phyloP scores from a whole-genome alignment of 2,888 invertebrate species.

The Idaea aversata region DNA sequence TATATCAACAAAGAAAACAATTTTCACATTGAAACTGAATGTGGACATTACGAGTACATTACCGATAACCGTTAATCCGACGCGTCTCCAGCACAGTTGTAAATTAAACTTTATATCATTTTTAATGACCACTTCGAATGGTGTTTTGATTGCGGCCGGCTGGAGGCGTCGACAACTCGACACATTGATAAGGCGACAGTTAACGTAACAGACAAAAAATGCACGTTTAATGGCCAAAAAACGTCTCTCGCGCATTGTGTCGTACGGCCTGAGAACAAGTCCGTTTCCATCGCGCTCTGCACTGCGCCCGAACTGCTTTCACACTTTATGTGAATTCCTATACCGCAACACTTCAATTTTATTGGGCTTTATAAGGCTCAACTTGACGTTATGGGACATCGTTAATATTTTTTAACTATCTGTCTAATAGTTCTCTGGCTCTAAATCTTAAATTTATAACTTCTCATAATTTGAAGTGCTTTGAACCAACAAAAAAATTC shows the following conservation, averaged over 20 bases:
- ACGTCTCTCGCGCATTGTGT: constrained; percentile 47
- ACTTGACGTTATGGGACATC: constrained; percentile 56
- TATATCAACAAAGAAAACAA: constrained; percentile 63
- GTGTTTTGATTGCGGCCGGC: constrained; percentile 78
- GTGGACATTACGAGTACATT: constrained; percentile 60
- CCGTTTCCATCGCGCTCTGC: constrained; percentile 18
- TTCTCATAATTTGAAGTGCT: constrained; percentile 25
- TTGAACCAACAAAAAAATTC: constrained; percentile 19
- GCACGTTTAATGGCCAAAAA: constrained; percentile 71
- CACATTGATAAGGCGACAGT: constrained; percentile 76
- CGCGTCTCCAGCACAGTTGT: constrained; percentile 56
- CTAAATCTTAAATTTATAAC: constrained; percentile 38
- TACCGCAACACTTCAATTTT: constrained; percentile 67
- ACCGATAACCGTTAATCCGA: constrained; percentile 73
- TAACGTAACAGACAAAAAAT: constrained; percentile 71
- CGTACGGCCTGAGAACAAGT: constrained; percentile 26
- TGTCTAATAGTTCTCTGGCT: constrained; percentile 50
- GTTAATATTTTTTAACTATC: constrained; percentile 63
- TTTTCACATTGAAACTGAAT: constrained; percentile 56
- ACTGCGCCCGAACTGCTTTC: constrained; percentile 28
- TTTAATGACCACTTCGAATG: constrained; percentile 76
- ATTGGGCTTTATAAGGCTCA: constrained; percentile 61
- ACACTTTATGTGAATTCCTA: constrained; percentile 70
- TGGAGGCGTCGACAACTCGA: constrained; percentile 80
- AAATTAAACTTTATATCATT: constrained; percentile 80